Conservation (phyloP, 2,113 vertebrate species). For the Cyprinodon variegatus region DNA sequence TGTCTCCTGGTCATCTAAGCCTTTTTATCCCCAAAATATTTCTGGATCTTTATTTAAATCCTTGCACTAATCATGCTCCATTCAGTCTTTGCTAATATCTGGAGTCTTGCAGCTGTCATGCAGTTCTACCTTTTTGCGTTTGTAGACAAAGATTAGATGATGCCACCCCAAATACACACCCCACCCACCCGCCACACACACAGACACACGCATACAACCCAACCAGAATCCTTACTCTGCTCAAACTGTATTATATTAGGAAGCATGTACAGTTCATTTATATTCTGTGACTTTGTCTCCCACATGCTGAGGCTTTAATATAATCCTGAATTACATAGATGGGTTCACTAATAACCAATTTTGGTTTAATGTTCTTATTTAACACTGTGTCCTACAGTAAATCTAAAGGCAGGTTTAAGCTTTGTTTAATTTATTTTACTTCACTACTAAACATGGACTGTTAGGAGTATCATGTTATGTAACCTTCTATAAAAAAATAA, state of each 20-base stretch:
- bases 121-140: conserved; percentile 38
- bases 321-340: conserved; percentile 27
- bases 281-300: conserved; percentile 29
- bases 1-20: conserved; percentile 17
- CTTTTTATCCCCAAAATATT: not conserved
- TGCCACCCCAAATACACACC: not conserved
- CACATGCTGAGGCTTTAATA: conserved; percentile 27
- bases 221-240: conserved; percentile 33
- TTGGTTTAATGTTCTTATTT: conserved; percentile 18
- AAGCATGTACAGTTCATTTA: conserved; percentile 13
- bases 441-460: too few species aligned
- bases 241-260: conserved; percentile 22
- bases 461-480: too few species aligned
- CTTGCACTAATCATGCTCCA: not conserved
- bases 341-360: conserved; percentile 25
- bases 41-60: conserved; percentile 3
- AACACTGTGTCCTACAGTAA: conserved; percentile 3
- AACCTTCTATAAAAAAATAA: too few species aligned
- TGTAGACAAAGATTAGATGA: conserved; percentile 40
- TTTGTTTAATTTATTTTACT: not conserved
- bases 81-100: not conserved
- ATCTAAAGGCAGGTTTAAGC: not conserved
- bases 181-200: too few species aligned
- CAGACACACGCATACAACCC: too few species aligned
- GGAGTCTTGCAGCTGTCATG: conserved; percentile 1